These are phyloP conservation scores for Acrocephalus kingi DNA, from an alignment of 2,113 vertebrate genomes.

Conservation along the genomic window DNA sequence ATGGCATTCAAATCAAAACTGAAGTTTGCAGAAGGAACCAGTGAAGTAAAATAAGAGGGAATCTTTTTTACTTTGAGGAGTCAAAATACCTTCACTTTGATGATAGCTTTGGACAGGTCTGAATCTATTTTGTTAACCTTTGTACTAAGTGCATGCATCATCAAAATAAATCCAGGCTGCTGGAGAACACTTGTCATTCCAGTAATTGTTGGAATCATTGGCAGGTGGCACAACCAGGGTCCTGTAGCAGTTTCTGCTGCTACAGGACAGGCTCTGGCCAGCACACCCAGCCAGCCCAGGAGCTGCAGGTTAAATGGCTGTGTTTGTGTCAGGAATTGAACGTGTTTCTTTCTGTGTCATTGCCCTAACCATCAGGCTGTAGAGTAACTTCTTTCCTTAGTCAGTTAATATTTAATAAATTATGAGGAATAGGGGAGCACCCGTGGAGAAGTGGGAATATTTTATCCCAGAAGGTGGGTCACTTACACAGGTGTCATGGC, in stretches of 20 bases:
- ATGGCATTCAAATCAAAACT: constrained; percentile 61
- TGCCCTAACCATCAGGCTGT: not conserved
- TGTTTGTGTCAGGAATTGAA: not conserved
- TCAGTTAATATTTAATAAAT: not conserved
- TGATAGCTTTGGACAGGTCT: not conserved
- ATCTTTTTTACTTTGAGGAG: not conserved
- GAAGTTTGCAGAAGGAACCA: constrained; percentile 31
- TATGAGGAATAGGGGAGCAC: not conserved
- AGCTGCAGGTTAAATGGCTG: not conserved
- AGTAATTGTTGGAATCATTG: not conserved
- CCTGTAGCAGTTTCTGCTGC: not conserved
- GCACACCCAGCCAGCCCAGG: not conserved
- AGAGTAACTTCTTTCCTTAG: not conserved
- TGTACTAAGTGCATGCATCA: not conserved
- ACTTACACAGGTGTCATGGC: not conserved
- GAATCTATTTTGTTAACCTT: not conserved
- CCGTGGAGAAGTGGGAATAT: not conserved
- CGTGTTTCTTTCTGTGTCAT: not conserved
- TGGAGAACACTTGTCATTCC: not conserved
- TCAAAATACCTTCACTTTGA: not conserved
- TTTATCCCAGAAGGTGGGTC: not conserved
- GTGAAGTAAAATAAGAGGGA: constrained; percentile 8
- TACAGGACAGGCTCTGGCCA: not conserved
- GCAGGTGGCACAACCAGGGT: not conserved
- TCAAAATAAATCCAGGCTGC: not conserved